Conservation (phyloP, 1,140 invertebrate species). For the Ruditapes philippinarum region DNA sequence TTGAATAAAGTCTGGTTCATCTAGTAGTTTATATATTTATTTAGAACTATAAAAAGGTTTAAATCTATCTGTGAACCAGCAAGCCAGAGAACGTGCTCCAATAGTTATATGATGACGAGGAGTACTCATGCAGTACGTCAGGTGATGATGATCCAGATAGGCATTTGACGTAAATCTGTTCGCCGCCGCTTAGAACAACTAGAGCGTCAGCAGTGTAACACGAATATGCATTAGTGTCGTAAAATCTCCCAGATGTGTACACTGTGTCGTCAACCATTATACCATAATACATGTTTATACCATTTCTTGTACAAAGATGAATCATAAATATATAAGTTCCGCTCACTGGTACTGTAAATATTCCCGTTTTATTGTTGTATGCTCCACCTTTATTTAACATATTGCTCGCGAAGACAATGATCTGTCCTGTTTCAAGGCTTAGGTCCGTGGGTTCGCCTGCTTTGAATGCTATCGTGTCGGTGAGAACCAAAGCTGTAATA, state of each 20-base stretch:
- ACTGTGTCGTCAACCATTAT: background rate
- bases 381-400: background rate
- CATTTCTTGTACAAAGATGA: too few species aligned
- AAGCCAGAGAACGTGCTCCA: background rate
- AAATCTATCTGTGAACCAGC: background rate
- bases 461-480: background rate
- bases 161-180: background rate
- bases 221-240: background rate
- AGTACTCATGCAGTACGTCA: background rate
- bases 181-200: background rate
- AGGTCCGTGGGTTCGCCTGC: background rate
- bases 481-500: background rate
- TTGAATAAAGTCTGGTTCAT: too few species aligned
- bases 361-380: slow-evolving; percentile 7
- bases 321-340: slow-evolving; percentile 18
- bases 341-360: background rate
- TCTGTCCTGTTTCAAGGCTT: slow-evolving; percentile 18
- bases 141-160: background rate
- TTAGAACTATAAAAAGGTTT: too few species aligned
- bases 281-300: background rate
- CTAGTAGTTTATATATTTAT: too few species aligned
- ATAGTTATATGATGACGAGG: background rate
- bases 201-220: slow-evolving; percentile 4
- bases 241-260: background rate
- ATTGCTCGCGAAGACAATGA: background rate